Percentiles rank a stretch among this genome's conserved stretches.
These are phyloP conservation scores for Labeo rohita DNA, from an alignment of 2,113 vertebrate species.

Conservation along the genomic window DNA sequence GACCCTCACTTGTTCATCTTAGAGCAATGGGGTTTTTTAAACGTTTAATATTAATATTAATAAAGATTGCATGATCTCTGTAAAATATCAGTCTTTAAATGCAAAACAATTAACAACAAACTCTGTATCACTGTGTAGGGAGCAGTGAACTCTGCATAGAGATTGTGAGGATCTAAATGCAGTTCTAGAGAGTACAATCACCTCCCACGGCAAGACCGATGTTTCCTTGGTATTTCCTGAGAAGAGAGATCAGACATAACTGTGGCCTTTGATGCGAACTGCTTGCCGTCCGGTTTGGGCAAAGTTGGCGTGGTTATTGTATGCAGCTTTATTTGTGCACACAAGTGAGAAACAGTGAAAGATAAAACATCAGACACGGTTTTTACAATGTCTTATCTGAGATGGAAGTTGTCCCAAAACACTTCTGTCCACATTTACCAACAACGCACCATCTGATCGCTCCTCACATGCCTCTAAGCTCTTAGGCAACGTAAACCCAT, in stretches of 20 bases:
- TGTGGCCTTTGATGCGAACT: constrained; percentile 47
- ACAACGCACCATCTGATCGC: constrained; percentile 20
- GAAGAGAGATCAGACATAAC: constrained; percentile 25
- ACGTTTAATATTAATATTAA: too few relatives aligned
- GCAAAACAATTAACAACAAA: not conserved
- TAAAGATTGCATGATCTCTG: too few relatives aligned
- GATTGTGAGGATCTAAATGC: not conserved
- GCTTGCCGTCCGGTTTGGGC: constrained; percentile 45
- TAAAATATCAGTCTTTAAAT: too few relatives aligned
- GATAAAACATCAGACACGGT: constrained; percentile 34
- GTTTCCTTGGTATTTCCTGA: constrained; percentile 42
- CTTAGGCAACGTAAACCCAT: constrained; percentile 72
- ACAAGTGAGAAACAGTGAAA: constrained; percentile 17
- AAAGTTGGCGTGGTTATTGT: constrained; percentile 15
- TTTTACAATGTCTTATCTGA: constrained; percentile 17
- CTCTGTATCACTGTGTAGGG: not conserved
- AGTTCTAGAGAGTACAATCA: not conserved
- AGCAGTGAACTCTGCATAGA: not conserved
- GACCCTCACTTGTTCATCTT: constrained; percentile 34
- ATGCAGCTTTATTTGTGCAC: constrained; percentile 36
- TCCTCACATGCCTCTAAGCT: constrained; percentile 62
- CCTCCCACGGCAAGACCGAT: not conserved
- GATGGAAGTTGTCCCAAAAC: constrained; percentile 28
- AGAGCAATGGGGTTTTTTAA: not conserved
- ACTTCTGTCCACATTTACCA: constrained; percentile 42